These are phyloP conservation scores for Drosophila testacea DNA, from an alignment of 2,888 invertebrate genomes.

Conservation along the genomic window DNA sequence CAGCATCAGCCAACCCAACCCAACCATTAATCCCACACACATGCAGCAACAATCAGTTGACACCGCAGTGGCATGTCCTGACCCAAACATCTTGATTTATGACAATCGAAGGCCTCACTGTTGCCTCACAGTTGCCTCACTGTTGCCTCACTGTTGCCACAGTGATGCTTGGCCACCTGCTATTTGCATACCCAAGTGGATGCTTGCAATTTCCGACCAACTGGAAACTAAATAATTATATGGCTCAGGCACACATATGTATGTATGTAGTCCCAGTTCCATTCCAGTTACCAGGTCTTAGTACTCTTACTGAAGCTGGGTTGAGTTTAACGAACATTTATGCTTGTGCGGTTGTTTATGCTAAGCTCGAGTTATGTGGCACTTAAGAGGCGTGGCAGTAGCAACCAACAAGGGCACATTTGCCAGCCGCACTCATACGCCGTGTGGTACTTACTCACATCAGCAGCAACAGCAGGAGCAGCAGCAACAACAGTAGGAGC, in stretches of 20 bases:
- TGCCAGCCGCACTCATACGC: constrained; percentile 75
- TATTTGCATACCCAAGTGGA: constrained; percentile 54
- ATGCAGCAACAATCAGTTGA: constrained; percentile 54
- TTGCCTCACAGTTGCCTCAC: background rate
- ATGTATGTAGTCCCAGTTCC: constrained; percentile 4
- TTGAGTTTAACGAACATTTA: constrained; percentile 77
- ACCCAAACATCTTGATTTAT: constrained; percentile 73
- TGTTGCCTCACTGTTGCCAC: background rate
- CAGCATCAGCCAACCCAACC: background rate
- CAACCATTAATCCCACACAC: constrained; percentile 19
- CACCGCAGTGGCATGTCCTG: constrained; percentile 32
- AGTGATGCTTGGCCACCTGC: constrained; percentile 43
- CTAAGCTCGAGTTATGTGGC: constrained; percentile 78
- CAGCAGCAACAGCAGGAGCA: constrained; percentile 27
- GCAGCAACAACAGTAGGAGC: constrained; percentile 26
- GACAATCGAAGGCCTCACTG: constrained; percentile 67
- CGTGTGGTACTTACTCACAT: constrained; percentile 52
- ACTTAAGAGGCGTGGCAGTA: constrained; percentile 67
- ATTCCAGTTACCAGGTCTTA: constrained; percentile 10
- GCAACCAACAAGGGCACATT: constrained; percentile 56
- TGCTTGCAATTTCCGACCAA: constrained; percentile 67
- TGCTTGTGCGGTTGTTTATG: constrained; percentile 79
- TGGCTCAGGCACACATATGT: constrained; percentile 33
- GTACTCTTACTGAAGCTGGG: constrained; percentile 11
- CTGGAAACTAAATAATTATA: constrained; percentile 79